Evolutionary conservation across 2,797 vertebrate species (phyloP).

Genomic region (Helostoma temminkii): DNA sequence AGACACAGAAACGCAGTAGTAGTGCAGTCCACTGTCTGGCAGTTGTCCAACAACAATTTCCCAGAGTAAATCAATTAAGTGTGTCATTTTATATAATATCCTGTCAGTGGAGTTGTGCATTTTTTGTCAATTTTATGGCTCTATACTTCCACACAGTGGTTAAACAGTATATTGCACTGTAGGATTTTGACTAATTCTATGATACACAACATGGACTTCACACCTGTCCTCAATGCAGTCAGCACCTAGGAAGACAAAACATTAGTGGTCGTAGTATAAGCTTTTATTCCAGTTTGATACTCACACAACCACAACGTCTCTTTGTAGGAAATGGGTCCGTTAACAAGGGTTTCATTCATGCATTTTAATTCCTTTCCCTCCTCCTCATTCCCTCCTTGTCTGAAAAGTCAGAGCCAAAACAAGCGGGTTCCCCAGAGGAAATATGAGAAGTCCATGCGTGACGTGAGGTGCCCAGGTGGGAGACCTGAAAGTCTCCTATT

Average conservation of each 20-base stretch:
- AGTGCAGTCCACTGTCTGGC: too few relatives aligned
- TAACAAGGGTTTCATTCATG: conserved; percentile 70
- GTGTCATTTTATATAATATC: conserved; percentile 23
- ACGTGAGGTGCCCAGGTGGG: conserved; percentile 49
- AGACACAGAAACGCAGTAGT: too few relatives aligned
- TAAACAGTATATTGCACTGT: conserved; percentile 23
- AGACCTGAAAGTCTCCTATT: conserved; percentile 18
- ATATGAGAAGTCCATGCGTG: conserved; percentile 66
- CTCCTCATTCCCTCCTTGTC: conserved; percentile 4
- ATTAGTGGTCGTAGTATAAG: neutral
- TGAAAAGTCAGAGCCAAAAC: conserved; percentile 30
- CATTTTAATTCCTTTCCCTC: conserved; percentile 27
- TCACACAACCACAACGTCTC: conserved; percentile 22
- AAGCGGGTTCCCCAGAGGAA: conserved; percentile 54
- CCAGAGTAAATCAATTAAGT: too few relatives aligned
- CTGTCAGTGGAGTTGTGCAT: neutral
- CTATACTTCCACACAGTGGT: conserved; percentile 44
- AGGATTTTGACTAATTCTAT: neutral
- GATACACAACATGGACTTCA: neutral
- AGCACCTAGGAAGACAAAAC: neutral
- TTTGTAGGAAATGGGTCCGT: conserved; percentile 18
- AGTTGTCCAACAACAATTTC: too few relatives aligned
- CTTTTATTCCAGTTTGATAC: conserved; percentile 9
- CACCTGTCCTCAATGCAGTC: neutral
- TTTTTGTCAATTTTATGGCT: conserved; percentile 5